Base-by-base conservation (phyloP, 2,888 invertebrate genomes). In the Teinopalpus imperialis region DNA sequence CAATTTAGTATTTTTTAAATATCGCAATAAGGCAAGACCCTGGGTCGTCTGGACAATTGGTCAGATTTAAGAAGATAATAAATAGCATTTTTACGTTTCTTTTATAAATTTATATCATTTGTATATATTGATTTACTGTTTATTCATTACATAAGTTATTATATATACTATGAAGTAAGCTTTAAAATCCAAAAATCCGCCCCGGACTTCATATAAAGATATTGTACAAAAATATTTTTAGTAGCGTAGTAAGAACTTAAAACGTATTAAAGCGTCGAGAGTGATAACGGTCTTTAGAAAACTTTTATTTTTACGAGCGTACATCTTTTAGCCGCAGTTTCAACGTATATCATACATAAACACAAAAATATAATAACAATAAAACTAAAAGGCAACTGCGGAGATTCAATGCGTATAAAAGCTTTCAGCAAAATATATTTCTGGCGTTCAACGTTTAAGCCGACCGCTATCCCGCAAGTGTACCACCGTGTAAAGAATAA, bases 361-460 rank as follows among this genome's bases (percentile, higher is more conserved):
- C 21, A 26, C 44, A 7, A 24, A 45, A 45, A 45, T 45, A 45
- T 45, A 40, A 45, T 45, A 45, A 40, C 45, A 45, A 45, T 45
- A 45, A 45, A 45, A 45, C 45, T 45, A 45, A 45, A 40, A 45
- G 45, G 37, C 39, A 26, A 13, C 31, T 2, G 13, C 20, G 26
- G 8, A 3, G 20, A 32, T 26, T 13, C 18, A 16, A 44, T 26
- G 31, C 26, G 37, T 27, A 32, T 37, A 31, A 32, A 44, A 44
- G 37, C 44, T 44, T 32, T 44, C 32, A 39, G 12, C 44, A 13
- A 39, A 43, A 36, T 36, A 21, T 37, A 31, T 37, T 21, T 44
- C 32, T 9, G 7, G 34, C 20, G 18, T 34, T 34, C 20, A 30
- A 18, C 29, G 43, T 24, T 37, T 44, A 31, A 39, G 39, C 21